Evolutionary conservation across 2,888 invertebrate genomes (phyloP), one percentile per base, ranked within the genome.

Genomic region (Ormyrus rosae): DNA sequence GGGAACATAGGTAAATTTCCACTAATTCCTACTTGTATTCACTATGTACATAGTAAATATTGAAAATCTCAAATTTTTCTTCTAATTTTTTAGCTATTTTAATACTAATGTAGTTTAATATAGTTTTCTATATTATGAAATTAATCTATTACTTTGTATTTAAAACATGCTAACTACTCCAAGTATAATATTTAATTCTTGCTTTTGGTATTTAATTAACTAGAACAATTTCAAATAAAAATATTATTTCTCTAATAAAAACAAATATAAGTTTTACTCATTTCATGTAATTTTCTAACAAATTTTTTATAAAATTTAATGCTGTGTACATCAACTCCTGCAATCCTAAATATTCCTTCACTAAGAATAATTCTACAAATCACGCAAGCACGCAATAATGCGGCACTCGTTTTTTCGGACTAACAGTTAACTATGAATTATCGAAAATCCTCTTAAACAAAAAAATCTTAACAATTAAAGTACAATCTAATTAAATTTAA

Each of bases 361-460:
- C 56, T 6, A 64, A 48, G 67, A 13, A 67, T 53, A 78, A 34
- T 51, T 51, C 51, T 71, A 51, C 11, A 60, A 5, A 34, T 53
- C 76, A 71, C 80, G 67, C 68, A 46, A 48, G 69, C 70, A 76
- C 68, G 64, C 74, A 65, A 51, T 19, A n/a, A 34, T n/a, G 34
- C 45, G 67, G 51, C 45, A 65, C 8, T 70, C 58, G 53, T 34
- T 48, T 67, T 72, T 68, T 80, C 58, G 46, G 45, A 60, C 58
- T 78, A 64, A 34, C 34, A 69, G 61, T 69, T 69, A 55, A 76
- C 63, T 77, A 64, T 78, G 78, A 73, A 73, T 73, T 64, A 55
- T 64, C 61, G 9, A 48, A 58, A 5, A 19, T 10, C 13, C 45
- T 61, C 45, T 61, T 5, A 34, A 19, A 19, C 19, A 19, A 45